Base-by-base conservation (phyloP, 1,140 invertebrate genomes). In the Zaprionus tsacasi region DNA sequence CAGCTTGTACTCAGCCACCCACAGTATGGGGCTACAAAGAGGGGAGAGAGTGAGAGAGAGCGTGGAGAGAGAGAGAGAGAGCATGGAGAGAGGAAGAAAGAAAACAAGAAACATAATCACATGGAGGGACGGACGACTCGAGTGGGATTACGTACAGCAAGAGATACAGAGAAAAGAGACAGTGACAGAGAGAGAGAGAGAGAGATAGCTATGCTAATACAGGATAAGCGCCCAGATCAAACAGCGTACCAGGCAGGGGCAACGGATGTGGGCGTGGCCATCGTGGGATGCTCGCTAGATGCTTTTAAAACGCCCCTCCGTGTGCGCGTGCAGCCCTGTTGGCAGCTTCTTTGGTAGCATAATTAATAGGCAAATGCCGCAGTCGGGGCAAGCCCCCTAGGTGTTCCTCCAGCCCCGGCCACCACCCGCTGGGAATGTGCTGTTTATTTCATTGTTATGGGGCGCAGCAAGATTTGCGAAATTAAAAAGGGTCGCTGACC, bases 1-100 rank as follows among this genome's bases (percentile, higher is more conserved):
- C 68, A 95, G 93, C 48, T 94, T 93, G 93, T 96, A 96, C 48
- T 95, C 95, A 1, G 96, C 95, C 69, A 97, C 95, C 78, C 94
- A 94, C 61, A 97, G 93, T 76, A 97, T 96, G 33, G 97, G 97
- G 92, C 97, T 98, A 75, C 21, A 72, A 54, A 33, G 50, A n/a
- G 58, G 36, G 61, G 68, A 54, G 54, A 65, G 48, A 57, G 64
- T 75, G 36, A 59, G 40, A 58, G 3, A 66, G 56, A 78, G 66
- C 72, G 25, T 58, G 63, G 27, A 45, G 15, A 25, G 58, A 64
- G 50, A 57, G 72, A 75, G 61, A 54, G 43, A 76, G 40, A 27
- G 55, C 66, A 67, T 74, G 50, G 71, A 66, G 76, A 66, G 5
- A 70, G 64, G 82, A 73, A 83, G 68, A 58, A 74, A 21, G 69